Base-by-base conservation (phyloP, 2,888 invertebrate genomes). In the Lepidocyrtoides sp. region DNA sequence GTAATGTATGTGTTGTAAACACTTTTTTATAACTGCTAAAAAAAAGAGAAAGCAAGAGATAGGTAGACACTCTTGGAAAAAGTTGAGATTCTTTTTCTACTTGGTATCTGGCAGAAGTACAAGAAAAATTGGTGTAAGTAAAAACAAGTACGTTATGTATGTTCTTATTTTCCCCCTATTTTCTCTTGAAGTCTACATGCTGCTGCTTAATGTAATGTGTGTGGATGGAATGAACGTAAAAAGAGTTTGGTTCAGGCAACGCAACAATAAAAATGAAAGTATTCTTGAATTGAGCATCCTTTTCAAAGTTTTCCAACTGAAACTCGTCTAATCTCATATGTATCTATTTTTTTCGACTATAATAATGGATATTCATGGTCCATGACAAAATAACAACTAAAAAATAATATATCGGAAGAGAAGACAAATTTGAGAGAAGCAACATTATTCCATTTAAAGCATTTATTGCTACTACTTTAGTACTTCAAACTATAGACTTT, bases 281-380 rank as follows among this genome's bases (percentile, higher is more conserved):
- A 32, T 20, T 66, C 63, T 48, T 77, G 26, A 41, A 23, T 86
- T 41, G 77, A 17, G 32, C 63, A 63, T 63, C 51, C 32, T 77
- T 85, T 60, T 86, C 77, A 44, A 86, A 86, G 77, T 86, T 86
- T 86, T 77, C 57, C 87, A 79, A 79, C 51, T 77, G 57, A 66
- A 86, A 87, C 77, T 86, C 87, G n/a, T n/a, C n/a, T n/a, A n/a
- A 51, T 87, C 51, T 86, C 44, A 26, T 86, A 29, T 26, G 36
- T n/a, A 23, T n/a, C n/a, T 26, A 51, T 29, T 77, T 44, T 26
- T 17, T 66, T 83, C 17, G 32, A 8, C 63, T 20, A 20, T 44
- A 7, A 32, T 87, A 87, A 87, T 87, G 79, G 79, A 79, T 87
- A 87, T 87, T 87, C 87, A 85, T 85, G 87, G 77, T 79, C 87